Conservation (phyloP, 2,113 vertebrate species). For the Rhagologus leucostigma region DNA sequence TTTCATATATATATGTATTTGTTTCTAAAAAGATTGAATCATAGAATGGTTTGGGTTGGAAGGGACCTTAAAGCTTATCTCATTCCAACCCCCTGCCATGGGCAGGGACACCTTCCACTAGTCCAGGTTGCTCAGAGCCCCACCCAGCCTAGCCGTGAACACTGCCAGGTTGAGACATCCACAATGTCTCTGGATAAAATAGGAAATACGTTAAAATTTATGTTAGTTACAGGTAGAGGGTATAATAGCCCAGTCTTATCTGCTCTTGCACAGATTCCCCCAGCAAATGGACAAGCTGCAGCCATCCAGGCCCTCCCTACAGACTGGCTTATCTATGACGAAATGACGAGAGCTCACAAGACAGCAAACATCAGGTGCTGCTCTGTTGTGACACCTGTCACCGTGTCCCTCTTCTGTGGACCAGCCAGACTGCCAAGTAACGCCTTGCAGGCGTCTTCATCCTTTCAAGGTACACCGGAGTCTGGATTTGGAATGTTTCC, state of each 20-base stretch:
- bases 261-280: conserved; percentile 71
- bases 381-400: conserved; percentile 83
- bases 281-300: conserved; percentile 77
- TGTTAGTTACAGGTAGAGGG: neutral
- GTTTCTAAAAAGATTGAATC: neutral
- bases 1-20: neutral
- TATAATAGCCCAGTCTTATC: neutral
- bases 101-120: neutral
- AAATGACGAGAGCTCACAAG: conserved; percentile 86
- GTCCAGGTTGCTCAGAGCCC: neutral
- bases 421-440: conserved; percentile 79
- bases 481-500: neutral
- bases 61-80: neutral
- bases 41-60: neutral
- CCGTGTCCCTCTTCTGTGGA: conserved; percentile 85
- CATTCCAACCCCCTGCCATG: neutral
- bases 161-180: neutral
- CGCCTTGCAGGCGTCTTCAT: conserved; percentile 76
- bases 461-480: conserved; percentile 63
- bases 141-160: neutral
- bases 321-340: conserved; percentile 92
- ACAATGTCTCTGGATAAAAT: neutral
- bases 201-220: neutral
- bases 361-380: conserved; percentile 89
- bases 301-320: conserved; percentile 80